These are phyloP conservation scores for Drosophila melanica DNA, from an alignment of 1,140 invertebrate genomes.

Conservation along the genomic window DNA sequence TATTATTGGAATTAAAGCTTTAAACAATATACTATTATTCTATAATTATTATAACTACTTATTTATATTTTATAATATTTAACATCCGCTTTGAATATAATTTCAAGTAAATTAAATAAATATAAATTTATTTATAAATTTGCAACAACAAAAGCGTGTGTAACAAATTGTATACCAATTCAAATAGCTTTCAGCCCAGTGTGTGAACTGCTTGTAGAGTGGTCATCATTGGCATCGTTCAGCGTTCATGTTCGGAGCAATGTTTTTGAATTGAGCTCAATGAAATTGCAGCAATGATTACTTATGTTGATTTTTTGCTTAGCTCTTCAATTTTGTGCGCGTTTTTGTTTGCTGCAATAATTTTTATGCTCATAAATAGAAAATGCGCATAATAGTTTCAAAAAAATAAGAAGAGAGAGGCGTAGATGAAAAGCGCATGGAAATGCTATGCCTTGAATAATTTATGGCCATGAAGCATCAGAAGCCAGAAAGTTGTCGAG, in stretches of 20 bases:
- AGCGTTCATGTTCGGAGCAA: slow-evolving; percentile 35
- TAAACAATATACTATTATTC: too few species aligned
- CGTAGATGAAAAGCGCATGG: slow-evolving; percentile 54
- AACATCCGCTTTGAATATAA: too few species aligned
- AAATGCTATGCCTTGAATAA: slow-evolving; percentile 74
- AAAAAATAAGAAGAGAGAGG: slow-evolving; percentile 4
- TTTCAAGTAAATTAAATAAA: too few species aligned
- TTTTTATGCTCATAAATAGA: slow-evolving; percentile 70
- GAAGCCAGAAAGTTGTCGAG: slow-evolving; percentile 18
- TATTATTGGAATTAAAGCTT: too few species aligned
- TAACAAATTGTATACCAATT: too few species aligned
- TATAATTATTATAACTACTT: too few species aligned
- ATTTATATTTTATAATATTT: too few species aligned
- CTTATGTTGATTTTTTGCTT: slow-evolving; percentile 70
- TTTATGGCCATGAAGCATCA: slow-evolving; percentile 53
- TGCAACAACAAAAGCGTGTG: too few species aligned
- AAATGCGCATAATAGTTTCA: slow-evolving; percentile 35
- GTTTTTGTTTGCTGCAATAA: slow-evolving; percentile 42
- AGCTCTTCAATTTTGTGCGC: slow-evolving; percentile 50
- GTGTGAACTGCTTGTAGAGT: neutral
- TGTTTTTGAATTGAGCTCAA: slow-evolving; percentile 80
- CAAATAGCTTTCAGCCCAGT: slow-evolving; percentile 7
- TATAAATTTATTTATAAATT: too few species aligned
- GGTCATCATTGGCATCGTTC: neutral
- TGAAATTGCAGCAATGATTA: slow-evolving; percentile 79